These are phyloP conservation scores for Polia nebulosa DNA, from an alignment of 2,888 invertebrate genomes.

Conservation along the genomic window DNA sequence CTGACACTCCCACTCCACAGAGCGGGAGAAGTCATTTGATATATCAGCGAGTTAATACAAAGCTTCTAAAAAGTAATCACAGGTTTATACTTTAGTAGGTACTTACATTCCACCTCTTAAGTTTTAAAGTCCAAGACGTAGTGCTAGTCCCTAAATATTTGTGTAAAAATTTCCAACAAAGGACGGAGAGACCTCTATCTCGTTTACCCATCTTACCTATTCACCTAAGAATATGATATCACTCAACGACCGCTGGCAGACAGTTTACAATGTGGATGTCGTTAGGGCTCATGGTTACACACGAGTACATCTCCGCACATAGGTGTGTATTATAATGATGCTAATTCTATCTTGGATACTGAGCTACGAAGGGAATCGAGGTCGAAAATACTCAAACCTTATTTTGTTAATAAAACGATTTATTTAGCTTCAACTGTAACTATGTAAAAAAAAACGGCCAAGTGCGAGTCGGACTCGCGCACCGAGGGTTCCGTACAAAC, in stretches of 20 bases:
- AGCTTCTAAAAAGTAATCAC: no score
- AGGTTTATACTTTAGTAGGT: no score
- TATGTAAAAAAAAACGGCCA: no score
- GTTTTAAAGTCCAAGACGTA: not conserved
- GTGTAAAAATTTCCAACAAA: not conserved
- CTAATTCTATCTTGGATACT: slow-evolving; percentile 35
- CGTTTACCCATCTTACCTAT: not conserved
- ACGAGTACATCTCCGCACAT: not conserved
- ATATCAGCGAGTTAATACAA: no score
- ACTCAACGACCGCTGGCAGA: slow-evolving; percentile 30
- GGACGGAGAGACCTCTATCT: not conserved
- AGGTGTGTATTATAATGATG: slow-evolving; percentile 37
- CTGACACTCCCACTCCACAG: no score
- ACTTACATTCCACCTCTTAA: no score
- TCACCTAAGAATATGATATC: slow-evolving; percentile 21
- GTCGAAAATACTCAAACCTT: no score
- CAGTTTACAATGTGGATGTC: slow-evolving; percentile 39
- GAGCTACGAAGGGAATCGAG: slow-evolving; percentile 5
- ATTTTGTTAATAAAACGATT: no score
- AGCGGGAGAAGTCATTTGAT: no score
- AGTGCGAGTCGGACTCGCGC: no score
- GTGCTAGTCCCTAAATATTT: not conserved
- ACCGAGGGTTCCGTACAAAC: no score
- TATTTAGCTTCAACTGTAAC: no score
- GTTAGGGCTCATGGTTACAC: slow-evolving; percentile 27